Evolutionary conservation across 92 coral and sea anemone species (phyloP).

Genomic region (Heliopora coerulea): DNA sequence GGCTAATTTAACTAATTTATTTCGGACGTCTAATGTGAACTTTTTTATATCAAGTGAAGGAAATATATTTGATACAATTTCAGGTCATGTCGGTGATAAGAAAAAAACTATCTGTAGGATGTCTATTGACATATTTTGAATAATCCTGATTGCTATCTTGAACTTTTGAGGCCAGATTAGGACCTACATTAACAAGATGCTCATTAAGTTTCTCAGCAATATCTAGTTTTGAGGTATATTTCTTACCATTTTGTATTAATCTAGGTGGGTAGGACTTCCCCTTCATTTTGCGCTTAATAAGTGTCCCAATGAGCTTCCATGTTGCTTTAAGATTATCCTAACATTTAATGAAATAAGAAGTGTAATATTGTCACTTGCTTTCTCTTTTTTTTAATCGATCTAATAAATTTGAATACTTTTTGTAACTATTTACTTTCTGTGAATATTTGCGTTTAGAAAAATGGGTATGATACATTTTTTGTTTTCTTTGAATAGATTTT

Average conservation of each 20-base stretch:
- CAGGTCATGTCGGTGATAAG: constrained; percentile 32
- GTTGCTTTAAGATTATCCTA: constrained; percentile 43
- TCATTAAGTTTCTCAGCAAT: constrained; percentile 55
- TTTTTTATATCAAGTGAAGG: constrained; percentile 21
- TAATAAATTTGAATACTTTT: too few species aligned
- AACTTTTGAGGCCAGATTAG: constrained; percentile 45
- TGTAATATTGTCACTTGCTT: constrained; percentile 72
- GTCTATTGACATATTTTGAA: constrained; percentile 28
- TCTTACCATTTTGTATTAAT: constrained; percentile 7
- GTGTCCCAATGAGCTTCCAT: constrained; percentile 51
- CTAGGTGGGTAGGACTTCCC: constrained; percentile 40
- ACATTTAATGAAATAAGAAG: constrained; percentile 59
- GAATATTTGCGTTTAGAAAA: constrained; percentile 30
- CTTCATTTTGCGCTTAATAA: constrained; percentile 48
- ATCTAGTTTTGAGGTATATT: constrained; percentile 3
- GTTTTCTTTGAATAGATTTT: constrained; percentile 52
- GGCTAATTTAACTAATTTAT: constrained; percentile 43
- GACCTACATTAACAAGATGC: constrained; percentile 53
- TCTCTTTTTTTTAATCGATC: too few species aligned
- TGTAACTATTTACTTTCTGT: constrained; percentile 36
- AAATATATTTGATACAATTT: not conserved
- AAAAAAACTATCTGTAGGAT: constrained; percentile 39
- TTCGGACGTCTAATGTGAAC: constrained; percentile 32
- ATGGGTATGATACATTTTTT: constrained; percentile 54
- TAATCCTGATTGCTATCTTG: not conserved